These are phyloP conservation scores for Heliocidaris erythrogramma DNA, from an alignment of 35 echinoderm and acorn worm genomes.

Conservation along the genomic window DNA sequence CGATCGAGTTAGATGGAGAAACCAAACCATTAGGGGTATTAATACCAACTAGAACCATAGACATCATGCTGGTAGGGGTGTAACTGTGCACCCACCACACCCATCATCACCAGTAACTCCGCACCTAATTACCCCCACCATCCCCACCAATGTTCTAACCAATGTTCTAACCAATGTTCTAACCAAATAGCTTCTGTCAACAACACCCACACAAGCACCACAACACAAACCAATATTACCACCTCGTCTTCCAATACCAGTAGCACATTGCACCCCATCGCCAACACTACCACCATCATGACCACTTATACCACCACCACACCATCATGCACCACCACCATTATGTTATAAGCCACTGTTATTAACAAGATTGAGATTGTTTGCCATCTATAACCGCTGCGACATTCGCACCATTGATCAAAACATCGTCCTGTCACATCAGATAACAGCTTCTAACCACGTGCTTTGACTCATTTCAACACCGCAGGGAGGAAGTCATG, in stretches of 20 bases:
- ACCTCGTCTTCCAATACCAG: background rate
- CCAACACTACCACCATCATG: background rate
- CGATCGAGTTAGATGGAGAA: background rate
- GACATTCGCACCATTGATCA: background rate
- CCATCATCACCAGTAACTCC: background rate
- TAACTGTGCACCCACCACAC: background rate
- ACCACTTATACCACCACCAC: background rate
- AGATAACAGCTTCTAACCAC: background rate
- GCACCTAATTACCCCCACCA: background rate
- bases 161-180: background rate
- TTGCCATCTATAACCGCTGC: background rate
- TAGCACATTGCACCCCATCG: background rate
- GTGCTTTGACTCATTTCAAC: background rate
- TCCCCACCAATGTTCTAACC: background rate
- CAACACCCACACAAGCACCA: background rate
- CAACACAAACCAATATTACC: background rate
- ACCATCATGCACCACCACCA: background rate
- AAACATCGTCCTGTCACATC: background rate
- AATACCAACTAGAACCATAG: background rate
- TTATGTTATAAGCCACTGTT: too few relatives aligned
- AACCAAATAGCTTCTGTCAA: background rate
- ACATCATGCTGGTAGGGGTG: background rate
- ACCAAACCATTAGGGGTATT: background rate
- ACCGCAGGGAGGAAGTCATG: background rate
- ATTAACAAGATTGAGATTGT: too few relatives aligned